A percentile compares a stretch with the other conserved stretches of the same genome.
Evolutionary conservation across 2,888 invertebrate genomes (phyloP).

Genomic region (Therioaphis trifolii): DNA sequence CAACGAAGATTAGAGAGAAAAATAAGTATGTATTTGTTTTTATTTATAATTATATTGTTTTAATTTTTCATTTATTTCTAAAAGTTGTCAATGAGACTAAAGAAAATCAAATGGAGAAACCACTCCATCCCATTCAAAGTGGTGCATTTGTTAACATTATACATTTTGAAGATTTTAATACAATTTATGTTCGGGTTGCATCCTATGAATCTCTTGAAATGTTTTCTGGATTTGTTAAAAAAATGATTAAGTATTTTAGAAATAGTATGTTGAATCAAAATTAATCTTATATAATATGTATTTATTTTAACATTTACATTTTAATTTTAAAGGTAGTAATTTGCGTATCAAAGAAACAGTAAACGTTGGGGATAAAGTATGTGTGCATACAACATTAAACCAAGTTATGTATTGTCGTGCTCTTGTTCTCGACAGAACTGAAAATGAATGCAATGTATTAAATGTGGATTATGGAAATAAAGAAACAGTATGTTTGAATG

Average conservation of each 20-base stretch:
- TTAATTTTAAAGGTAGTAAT: background rate
- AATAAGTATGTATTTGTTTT: constrained; percentile 17
- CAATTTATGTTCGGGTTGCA: constrained; percentile 40
- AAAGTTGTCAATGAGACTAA: background rate
- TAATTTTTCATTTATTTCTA: background rate
- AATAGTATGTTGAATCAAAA: background rate
- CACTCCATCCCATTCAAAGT: constrained; percentile 35
- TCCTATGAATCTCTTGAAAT: constrained; percentile 25
- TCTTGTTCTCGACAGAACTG: background rate
- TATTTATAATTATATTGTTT: background rate
- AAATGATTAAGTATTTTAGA: constrained; percentile 11
- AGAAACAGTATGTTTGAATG: constrained; percentile 12
- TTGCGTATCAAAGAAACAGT: background rate
- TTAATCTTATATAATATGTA: background rate
- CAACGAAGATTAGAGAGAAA: constrained; percentile 46
- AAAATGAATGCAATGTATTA: constrained; percentile 9
- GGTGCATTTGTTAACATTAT: constrained; percentile 27
- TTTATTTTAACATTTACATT: background rate
- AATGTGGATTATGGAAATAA: constrained; percentile 40
- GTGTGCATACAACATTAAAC: constrained; percentile 4
- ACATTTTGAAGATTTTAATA: constrained; percentile 40
- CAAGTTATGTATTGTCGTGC: constrained; percentile 13
- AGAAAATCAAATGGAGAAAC: background rate
- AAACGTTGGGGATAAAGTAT: constrained; percentile 37
- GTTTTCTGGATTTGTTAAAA: constrained; percentile 12